Evolutionary conservation across 2,888 invertebrate species (phyloP), one percentile per base, ranked within the genome.

Genomic region (Oligia latruncula): DNA sequence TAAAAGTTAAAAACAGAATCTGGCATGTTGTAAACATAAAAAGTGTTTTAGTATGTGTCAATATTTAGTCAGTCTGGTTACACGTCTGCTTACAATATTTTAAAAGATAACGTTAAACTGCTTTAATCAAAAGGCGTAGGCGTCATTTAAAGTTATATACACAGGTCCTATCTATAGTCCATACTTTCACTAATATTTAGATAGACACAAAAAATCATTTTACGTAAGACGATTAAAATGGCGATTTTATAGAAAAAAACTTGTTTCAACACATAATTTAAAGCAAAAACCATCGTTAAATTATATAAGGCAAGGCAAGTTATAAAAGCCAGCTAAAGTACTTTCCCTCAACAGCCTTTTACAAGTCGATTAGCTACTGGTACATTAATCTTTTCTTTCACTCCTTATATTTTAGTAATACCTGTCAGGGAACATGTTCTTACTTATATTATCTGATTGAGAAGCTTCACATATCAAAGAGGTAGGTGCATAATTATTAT

Each of bases 331-430:
- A 74, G 68, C 74, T 78, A 65, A 77, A 81, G 83, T 88, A 88
- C 88, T 90, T 89, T 90, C 87, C 87, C 90, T 86, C 79, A 35
- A 55, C 43, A 76, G 66, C 77, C 81, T 85, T 87, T 84, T 87
- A 77, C 80, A 74, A 74, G 72, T 77, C 64, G 80, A 87, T 87
- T 71, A 80, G 72, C 81, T 80, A 75, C 77, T 87, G 55, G 70
- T 71, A 65, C 66, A 80, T 77, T 80, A 43, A 85, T 85, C 62
- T 80, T 74, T 80, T 84, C 74, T 84, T 87, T 77, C 81, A 70
- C 80, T 84, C 74, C 74, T 84, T 80, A 87, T 72, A 74, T 65
- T 74, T 84, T 67, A 66, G 65, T 70, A 40, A 75, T 68, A 75
- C 65, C 23, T 73, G 55, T 13, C 70, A 49, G 71, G 35, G 13